phyloP scores from a whole-genome alignment of 2,113 vertebrate species.

The Gasterosteus nipponicus region DNA sequence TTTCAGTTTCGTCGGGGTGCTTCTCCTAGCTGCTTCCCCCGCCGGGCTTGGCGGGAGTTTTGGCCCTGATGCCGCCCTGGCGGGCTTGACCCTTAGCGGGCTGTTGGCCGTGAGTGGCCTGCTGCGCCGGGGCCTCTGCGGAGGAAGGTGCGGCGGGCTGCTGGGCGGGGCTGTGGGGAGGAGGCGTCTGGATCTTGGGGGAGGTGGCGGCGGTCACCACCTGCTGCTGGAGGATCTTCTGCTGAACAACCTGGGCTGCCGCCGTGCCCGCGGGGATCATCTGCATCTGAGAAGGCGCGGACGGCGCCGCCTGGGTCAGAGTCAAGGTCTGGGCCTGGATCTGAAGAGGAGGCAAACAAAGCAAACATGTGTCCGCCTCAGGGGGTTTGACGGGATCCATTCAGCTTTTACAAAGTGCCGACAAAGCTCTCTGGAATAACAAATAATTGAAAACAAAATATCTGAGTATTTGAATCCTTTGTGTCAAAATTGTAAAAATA shows the following conservation, averaged over 20 bases:
- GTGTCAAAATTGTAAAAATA: background rate
- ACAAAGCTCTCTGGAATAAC: background rate
- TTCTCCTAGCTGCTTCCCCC: conserved; percentile 72
- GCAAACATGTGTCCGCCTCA: background rate
- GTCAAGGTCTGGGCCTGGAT: conserved; percentile 87
- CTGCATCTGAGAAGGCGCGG: conserved; percentile 84
- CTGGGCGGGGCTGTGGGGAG: conserved; percentile 86
- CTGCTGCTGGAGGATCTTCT: conserved; percentile 90
- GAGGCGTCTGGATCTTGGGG: conserved; percentile 86
- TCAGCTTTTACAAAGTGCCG: background rate
- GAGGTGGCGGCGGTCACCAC: conserved; percentile 83
- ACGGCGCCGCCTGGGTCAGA: conserved; percentile 83
- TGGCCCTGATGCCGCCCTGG: conserved; percentile 82
- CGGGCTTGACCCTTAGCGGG: conserved; percentile 81
- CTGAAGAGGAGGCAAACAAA: conserved; percentile 55
- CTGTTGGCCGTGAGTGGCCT: conserved; percentile 78
- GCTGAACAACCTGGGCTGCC: conserved; percentile 86
- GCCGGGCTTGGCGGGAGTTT: conserved; percentile 86
- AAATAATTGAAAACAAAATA: background rate
- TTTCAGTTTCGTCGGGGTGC: background rate
- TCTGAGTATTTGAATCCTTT: background rate
- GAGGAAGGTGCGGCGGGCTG: conserved; percentile 60
- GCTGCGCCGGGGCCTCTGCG: conserved; percentile 80
- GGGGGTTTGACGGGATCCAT: background rate
- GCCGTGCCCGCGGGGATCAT: conserved; percentile 85